Base-by-base conservation (phyloP, 2,797 vertebrate genomes). In the Acomys russatus region DNA sequence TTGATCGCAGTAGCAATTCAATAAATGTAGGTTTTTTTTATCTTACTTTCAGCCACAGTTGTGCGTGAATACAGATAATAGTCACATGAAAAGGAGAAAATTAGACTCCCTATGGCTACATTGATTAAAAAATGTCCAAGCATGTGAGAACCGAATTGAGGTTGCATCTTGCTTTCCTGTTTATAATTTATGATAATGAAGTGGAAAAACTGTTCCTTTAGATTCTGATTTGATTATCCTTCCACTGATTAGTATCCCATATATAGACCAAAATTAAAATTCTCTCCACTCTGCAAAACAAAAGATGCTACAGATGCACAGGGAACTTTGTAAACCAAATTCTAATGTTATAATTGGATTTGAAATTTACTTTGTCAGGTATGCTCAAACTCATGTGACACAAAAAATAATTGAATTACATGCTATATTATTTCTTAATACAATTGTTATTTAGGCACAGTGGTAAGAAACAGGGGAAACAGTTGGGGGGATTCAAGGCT, bases 91-190 rank as follows among this genome's bases (percentile, higher is more conserved):
- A 91, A 88, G 28, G 11, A 87, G 76, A 96, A 95, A 96, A 96
- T 94, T 94, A 90, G 90, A 94, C 12, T 54, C 77, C 79, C 79
- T 71, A 44, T 64, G 73, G 77, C 76, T 95, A 90, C 68, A n/a
- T 88, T 94, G 92, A 96, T 96, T 96, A 96, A 90, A 96, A 97
- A 90, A 80, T 92, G 30, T 23, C 79, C 92, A 96, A 59, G n/a
- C 33, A 64, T 70, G 22, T 86, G 33, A 96, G 15, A 92, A 25
- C 49, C 82, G 82, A 94, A 92, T 88, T 96, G 68, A 79, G 88
- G 10, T 56, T 59, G 23, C 12, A 49, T 23, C 10, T 94, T 89
- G 86, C 14, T 91, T 83, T 83, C 56, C 11, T 87, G 64, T 74
- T 95, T 87, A 51, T 74, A 94, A 91, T 96, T 94, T 51, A 93